A percentile compares a stretch with the other conserved stretches of the same genome.
Evolutionary conservation across 1,140 invertebrate genomes (phyloP).

Genomic region (Drosophila ogumai): DNA sequence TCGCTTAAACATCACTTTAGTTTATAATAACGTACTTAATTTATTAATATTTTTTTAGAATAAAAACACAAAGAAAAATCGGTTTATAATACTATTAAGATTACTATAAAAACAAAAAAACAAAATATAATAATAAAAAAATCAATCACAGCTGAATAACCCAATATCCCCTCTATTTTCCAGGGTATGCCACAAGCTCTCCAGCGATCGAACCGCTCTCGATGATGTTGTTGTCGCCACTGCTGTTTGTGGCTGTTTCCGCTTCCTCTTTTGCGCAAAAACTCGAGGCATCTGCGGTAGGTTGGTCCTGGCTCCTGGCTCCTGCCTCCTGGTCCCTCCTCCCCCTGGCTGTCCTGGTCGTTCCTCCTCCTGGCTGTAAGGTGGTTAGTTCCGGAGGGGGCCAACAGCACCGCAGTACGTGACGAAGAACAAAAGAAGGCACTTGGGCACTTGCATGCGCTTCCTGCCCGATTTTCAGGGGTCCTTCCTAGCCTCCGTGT

Average conservation of each 20-base stretch:
- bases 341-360: neutral
- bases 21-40: too few relatives aligned
- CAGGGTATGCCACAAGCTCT: slow-evolving; percentile 28
- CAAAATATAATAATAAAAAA: too few relatives aligned
- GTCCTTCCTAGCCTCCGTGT: slow-evolving; percentile 27
- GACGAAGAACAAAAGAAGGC: slow-evolving; percentile 85
- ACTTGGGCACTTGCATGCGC: slow-evolving; percentile 78
- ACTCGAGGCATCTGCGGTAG: slow-evolving; percentile 57
- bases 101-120: too few relatives aligned
- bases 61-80: too few relatives aligned
- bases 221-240: slow-evolving; percentile 39
- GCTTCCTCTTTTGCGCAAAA: slow-evolving; percentile 65
- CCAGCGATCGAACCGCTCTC: slow-evolving; percentile 68
- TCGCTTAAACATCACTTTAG: too few relatives aligned
- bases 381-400: slow-evolving; percentile 46
- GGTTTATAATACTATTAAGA: too few relatives aligned
- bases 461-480: slow-evolving; percentile 34
- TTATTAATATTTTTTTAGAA: too few relatives aligned
- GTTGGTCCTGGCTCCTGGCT: slow-evolving; percentile 23
- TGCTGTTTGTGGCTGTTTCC: slow-evolving; percentile 70
- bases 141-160: neutral
- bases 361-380: slow-evolving; percentile 23
- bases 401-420: slow-evolving; percentile 78
- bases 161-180: neutral
- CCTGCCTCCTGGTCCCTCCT: neutral